A percentile compares a stretch with the other conserved stretches of the same genome.
phyloP scores from a whole-genome alignment of 1,140 invertebrate genomes.

The Cardiocondyla obscurior region DNA sequence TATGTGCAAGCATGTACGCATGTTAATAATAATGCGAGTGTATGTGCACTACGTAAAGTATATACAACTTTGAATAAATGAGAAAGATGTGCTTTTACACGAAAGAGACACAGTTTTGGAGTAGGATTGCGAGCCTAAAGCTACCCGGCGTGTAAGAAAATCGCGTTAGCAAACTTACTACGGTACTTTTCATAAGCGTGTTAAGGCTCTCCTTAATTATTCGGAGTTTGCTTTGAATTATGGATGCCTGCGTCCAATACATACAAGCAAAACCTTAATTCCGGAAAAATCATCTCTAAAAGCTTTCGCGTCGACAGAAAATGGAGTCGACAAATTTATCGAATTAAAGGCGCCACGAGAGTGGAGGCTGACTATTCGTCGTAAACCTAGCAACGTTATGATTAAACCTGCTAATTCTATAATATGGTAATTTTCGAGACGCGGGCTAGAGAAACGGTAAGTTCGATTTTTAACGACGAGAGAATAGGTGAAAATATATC shows the following conservation, averaged over 20 bases:
- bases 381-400: conserved; percentile 6
- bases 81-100: not conserved
- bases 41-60: not conserved
- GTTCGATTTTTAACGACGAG: not conserved
- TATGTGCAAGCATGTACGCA: not conserved
- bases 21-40: not conserved
- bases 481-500: conserved; percentile 21
- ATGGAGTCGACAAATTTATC: conserved; percentile 29
- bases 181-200: not conserved
- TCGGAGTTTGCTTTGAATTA: conserved; percentile 21
- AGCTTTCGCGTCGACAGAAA: not conserved
- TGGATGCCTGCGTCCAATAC: conserved; percentile 24
- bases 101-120: conserved; percentile 10
- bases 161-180: conserved; percentile 4
- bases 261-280: not conserved
- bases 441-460: not conserved
- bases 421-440: not conserved
- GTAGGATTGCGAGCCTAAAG: conserved; percentile 19
- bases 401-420: not conserved
- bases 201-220: conserved; percentile 33
- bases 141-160: not conserved
- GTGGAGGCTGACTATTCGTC: not conserved
- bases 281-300: not conserved
- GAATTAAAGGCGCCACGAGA: not conserved
- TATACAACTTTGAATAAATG: conserved; percentile 11